These are phyloP conservation scores for Lagopus muta DNA, from an alignment of 2,113 vertebrate species.

Conservation along the genomic window DNA sequence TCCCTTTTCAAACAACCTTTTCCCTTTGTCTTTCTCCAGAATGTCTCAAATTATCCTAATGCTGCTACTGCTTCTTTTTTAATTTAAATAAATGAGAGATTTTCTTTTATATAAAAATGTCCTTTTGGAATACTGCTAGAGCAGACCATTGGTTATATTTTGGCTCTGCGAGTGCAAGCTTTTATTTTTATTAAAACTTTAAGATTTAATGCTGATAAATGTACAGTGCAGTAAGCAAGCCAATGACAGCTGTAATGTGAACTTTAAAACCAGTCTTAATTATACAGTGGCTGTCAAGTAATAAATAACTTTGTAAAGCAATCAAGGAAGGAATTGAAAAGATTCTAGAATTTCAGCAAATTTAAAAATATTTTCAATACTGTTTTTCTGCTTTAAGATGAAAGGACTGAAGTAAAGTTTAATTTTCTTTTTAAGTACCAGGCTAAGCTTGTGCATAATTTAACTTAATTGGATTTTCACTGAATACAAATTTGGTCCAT, in stretches of 20 bases:
- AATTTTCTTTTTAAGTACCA: conserved; percentile 57
- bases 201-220: background rate
- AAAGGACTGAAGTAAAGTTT: conserved; percentile 32
- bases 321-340: background rate
- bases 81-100: background rate
- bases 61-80: background rate
- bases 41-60: background rate
- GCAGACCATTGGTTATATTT: background rate
- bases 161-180: background rate
- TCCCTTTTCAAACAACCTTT: background rate
- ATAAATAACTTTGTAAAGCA: conserved; percentile 1
- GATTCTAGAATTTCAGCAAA: background rate
- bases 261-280: conserved; percentile 12
- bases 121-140: background rate
- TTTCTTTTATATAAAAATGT: background rate
- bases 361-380: conserved; percentile 12
- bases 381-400: background rate
- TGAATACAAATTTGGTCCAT: conserved; percentile 39
- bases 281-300: background rate
- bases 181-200: background rate
- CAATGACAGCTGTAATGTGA: background rate
- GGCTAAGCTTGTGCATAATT: background rate
- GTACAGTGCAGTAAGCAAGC: background rate
- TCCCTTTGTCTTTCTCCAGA: background rate
- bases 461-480: conserved; percentile 54